A percentile compares a stretch with the other conserved stretches of the same genome.
These are phyloP conservation scores for Caenorhabditis wallacei DNA, from an alignment of 2,888 invertebrate species.

Conservation along the genomic window DNA sequence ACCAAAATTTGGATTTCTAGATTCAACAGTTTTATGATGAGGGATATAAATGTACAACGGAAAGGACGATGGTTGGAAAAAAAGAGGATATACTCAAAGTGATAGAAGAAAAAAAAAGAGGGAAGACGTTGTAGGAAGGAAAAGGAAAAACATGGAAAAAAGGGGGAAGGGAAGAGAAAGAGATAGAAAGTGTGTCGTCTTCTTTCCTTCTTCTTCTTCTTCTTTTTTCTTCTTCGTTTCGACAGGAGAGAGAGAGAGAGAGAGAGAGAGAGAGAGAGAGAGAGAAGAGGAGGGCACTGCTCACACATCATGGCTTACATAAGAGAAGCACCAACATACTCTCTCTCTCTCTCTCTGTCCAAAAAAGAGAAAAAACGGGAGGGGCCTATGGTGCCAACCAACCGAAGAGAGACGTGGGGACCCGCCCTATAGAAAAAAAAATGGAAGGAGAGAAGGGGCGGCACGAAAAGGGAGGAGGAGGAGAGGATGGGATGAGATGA, in stretches of 20 bases:
- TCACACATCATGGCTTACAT: conserved; percentile 39
- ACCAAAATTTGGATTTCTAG: background rate
- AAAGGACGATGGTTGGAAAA: too few relatives aligned
- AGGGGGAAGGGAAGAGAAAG: conserved; percentile 17
- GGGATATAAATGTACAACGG: too few relatives aligned
- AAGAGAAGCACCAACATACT: background rate
- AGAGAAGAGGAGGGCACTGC: conserved; percentile 12
- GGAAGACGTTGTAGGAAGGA: conserved; percentile 21
- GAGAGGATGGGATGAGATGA: conserved; percentile 42
- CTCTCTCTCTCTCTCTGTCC: conserved; percentile 17
- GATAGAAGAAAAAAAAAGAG: conserved; percentile 14
- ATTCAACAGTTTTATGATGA: background rate
- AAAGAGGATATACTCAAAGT: conserved; percentile 23
- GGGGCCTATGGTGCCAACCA: conserved; percentile 12
- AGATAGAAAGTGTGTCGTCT: conserved; percentile 40
- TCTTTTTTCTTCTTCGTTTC: conserved; percentile 25
- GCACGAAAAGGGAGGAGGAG: conserved; percentile 11
- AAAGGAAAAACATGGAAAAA: conserved; percentile 33
- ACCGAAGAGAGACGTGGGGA: background rate
- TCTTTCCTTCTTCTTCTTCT: conserved; percentile 12
- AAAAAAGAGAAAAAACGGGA: conserved; percentile 1
- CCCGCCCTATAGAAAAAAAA: conserved; percentile 22
- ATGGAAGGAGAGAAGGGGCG: background rate
- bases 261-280: background rate
- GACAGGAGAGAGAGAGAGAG: conserved; percentile 5